Conservation (phyloP, 2,888 invertebrate species). For the Hirtodrosophila histrioides region DNA sequence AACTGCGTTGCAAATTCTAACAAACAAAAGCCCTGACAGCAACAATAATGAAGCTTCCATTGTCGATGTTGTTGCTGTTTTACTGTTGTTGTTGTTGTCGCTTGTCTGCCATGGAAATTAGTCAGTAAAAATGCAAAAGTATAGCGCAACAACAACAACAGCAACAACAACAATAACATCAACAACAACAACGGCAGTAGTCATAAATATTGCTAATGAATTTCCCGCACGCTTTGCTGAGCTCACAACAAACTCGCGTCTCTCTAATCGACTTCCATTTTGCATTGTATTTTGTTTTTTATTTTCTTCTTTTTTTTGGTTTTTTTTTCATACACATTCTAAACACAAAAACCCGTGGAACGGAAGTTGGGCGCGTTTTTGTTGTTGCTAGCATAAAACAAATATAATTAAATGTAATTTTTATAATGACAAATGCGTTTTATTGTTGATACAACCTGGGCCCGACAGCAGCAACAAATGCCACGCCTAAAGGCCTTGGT, state of each 20-base stretch:
- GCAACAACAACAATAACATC: slow-evolving; percentile 16
- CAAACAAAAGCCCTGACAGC: slow-evolving; percentile 54
- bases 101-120: slow-evolving; percentile 68
- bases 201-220: slow-evolving; percentile 81
- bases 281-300: slow-evolving; percentile 34
- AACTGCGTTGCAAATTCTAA: slow-evolving; percentile 50
- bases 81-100: slow-evolving; percentile 1
- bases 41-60: slow-evolving; percentile 54
- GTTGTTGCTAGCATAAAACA: slow-evolving; percentile 44
- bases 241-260: slow-evolving; percentile 53
- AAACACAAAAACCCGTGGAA: slow-evolving; percentile 36
- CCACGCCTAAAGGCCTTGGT: slow-evolving; percentile 23
- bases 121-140: slow-evolving; percentile 53
- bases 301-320: slow-evolving; percentile 6
- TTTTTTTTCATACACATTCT: slow-evolving; percentile 8
- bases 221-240: slow-evolving; percentile 80
- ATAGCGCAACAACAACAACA: slow-evolving; percentile 24
- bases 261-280: slow-evolving; percentile 57
- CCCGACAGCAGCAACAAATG: slow-evolving; percentile 5
- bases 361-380: slow-evolving; percentile 75
- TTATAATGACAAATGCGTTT: slow-evolving; percentile 75
- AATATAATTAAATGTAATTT: slow-evolving; percentile 80
- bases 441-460: slow-evolving; percentile 20
- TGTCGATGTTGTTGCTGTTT: slow-evolving; percentile 25
- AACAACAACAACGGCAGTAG: slow-evolving; percentile 34